Evolutionary conservation across 2,888 invertebrate species (phyloP), one percentile per base, ranked within the genome.

Genomic region (Parnassius glacialis): DNA sequence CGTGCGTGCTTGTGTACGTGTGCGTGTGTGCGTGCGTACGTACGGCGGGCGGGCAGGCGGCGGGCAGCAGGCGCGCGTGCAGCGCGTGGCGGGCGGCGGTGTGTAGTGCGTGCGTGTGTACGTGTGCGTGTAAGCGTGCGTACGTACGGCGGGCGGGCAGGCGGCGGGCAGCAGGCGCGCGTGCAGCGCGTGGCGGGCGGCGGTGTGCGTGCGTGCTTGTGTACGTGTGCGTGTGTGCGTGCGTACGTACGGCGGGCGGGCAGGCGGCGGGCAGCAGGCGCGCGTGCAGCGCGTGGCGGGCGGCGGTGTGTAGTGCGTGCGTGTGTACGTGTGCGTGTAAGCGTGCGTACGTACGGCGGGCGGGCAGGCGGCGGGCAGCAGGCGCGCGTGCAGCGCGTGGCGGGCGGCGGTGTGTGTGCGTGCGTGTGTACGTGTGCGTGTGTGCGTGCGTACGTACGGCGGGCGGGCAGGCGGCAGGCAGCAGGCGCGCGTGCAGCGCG

Each of bases 241-340:
- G 11, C 34, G 9, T 34, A 75, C 76, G 72, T 2, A 98, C n/a
- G n/a, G n/a, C n/a, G n/a, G n/a, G n/a, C n/a, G n/a, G n/a, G n/a
- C n/a, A n/a, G n/a, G n/a, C n/a, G n/a, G n/a, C n/a, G n/a, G n/a
- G n/a, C n/a, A n/a, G n/a, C n/a, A n/a, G n/a, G n/a, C n/a, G n/a
- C n/a, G n/a, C n/a, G n/a, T n/a, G n/a, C n/a, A n/a, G n/a, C n/a
- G n/a, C n/a, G n/a, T n/a, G n/a, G n/a, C n/a, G n/a, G n/a, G n/a
- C n/a, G n/a, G n/a, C n/a, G n/a, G n/a, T n/a, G n/a, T n/a, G n/a
- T n/a, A n/a, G n/a, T n/a, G 97, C 96, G 0, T 98, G 97, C 7
- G 98, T 98, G 95, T 98, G 98, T 59, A 96, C 95, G 59, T n/a
- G n/a, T n/a, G 96, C 92, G 45, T 95, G 93, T 78, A 98, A n/a